Evolutionary conservation across 64 coral and sea anemone genomes (phyloP).

Genomic region (Hydrozoanthus tunicans): DNA sequence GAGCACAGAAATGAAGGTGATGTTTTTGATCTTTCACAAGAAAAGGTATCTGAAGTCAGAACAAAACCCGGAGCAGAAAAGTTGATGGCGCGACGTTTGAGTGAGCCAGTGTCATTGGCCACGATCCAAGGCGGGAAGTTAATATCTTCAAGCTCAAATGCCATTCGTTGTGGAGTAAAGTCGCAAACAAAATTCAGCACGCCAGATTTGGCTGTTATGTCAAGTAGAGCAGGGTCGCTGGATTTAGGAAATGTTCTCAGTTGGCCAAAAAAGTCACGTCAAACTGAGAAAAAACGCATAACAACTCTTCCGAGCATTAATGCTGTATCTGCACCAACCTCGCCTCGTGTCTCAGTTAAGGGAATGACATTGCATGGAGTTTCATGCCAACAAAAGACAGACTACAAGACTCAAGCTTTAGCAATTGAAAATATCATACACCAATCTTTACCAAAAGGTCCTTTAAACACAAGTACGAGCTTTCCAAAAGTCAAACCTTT

Average conservation of each 20-base stretch:
- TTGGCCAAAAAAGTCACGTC: not conserved
- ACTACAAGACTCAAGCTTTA: not conserved
- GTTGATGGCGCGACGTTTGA: not conserved
- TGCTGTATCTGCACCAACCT: not conserved
- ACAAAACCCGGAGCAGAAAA: not conserved
- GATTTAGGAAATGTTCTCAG: not conserved
- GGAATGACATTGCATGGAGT: conserved; percentile 7
- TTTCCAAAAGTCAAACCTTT: not conserved
- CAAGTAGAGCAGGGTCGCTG: not conserved
- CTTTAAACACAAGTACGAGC: not conserved
- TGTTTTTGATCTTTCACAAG: too few species aligned
- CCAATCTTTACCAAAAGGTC: not conserved
- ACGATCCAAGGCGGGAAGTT: not conserved
- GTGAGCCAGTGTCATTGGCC: not conserved
- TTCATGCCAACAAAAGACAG: not conserved
- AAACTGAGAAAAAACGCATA: conserved; percentile 5
- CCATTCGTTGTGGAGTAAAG: not conserved
- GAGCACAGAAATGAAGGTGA: not conserved
- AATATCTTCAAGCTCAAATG: not conserved
- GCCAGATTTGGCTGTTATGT: not conserved
- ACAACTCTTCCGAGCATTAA: not conserved
- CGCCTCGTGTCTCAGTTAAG: not conserved
- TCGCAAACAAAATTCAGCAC: not conserved
- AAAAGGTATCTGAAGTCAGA: not conserved
- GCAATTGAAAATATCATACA: not conserved